Base-by-base conservation (phyloP, 2,797 vertebrate species). In the Calcarius lapponicus region DNA sequence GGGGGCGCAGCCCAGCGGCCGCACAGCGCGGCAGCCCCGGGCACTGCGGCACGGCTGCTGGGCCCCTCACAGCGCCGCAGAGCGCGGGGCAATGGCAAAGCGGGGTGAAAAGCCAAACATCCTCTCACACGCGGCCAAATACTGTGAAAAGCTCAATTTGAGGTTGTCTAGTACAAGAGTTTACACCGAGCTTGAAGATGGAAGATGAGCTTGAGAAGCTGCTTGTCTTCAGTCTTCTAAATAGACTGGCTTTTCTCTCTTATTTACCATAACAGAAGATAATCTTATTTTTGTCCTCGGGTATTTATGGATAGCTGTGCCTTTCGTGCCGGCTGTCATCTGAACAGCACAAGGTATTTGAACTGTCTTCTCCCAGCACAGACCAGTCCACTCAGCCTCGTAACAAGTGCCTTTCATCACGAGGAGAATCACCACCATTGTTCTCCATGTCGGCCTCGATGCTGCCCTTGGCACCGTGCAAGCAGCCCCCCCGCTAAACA, bases 21-120 rank as follows among this genome's bases (percentile, higher is more conserved):
- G 4, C 62, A 7, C 16, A 4, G 34, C 57, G 0, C 75, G 13
- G 58, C 75, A 13, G 50, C 69, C 38, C 38, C n/a, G 20, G 17
- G 48, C 18, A 11, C 56, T 21, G 73, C 53, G 11, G 43, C 61
- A 25, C 56, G 10, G 65, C 51, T 32, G 21, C 73, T 0, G 31
- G 36, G 25, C 47, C 65, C 38, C 24, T 28, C 19, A 4, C 16
- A 16, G 24, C 62, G 0, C 29, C 8, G 11, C n/a, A 56, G 3
- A 4, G 5, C 1, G 17, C 28, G 8, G 22, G 14, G 28, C 6
- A 7, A 38, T 16, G 47, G 48, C 51, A 50, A 17, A 32, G 2
- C 32, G 3, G 3, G 13, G 2, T 4, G 2, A 10, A 11, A 51
- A 17, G 9, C n/a, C 5, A 16, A 84, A 19, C 40, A 6, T 34